These are phyloP conservation scores for Hyperoplus immaculatus DNA, from an alignment of 2,797 vertebrate genomes.

Conservation along the genomic window DNA sequence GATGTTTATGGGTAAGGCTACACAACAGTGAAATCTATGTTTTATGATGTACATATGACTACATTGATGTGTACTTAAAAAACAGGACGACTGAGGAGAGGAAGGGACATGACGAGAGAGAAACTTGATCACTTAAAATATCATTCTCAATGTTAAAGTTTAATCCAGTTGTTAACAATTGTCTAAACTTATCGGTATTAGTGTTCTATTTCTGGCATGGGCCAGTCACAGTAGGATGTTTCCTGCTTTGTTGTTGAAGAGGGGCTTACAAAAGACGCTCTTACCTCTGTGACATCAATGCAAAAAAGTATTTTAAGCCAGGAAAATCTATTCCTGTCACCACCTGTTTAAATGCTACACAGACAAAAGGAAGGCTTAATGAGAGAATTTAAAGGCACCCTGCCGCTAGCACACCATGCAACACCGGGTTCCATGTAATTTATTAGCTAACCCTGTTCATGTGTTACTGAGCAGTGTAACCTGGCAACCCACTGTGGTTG, in stretches of 20 bases:
- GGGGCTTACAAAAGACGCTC: conserved; percentile 24
- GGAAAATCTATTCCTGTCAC: conserved; percentile 28
- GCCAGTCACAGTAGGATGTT: conserved; percentile 12
- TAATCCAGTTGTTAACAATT: conserved; percentile 27
- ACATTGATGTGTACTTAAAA: background rate
- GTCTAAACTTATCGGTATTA: background rate
- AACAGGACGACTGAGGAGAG: background rate
- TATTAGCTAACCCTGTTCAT: conserved; percentile 70
- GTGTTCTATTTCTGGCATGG: conserved; percentile 28
- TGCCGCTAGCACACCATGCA: conserved; percentile 27
- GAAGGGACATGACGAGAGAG: background rate
- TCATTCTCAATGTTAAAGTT: conserved; percentile 21
- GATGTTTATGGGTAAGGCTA: background rate
- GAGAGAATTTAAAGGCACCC: conserved; percentile 43
- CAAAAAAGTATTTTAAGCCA: conserved; percentile 46
- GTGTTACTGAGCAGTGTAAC: conserved; percentile 75
- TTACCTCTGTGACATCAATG: conserved; percentile 47
- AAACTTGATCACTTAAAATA: conserved; percentile 18
- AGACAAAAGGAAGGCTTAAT: conserved; percentile 40
- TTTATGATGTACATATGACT: background rate
- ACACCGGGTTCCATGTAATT: conserved; percentile 61
- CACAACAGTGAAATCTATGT: background rate
- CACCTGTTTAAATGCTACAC: conserved; percentile 35
- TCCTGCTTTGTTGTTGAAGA: conserved; percentile 29
- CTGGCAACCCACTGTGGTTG: conserved; percentile 59